Percentiles rank a stretch among this genome's conserved stretches.
Evolutionary conservation across 1,140 invertebrate genomes (phyloP).

Genomic region (Frieseomelitta varia): DNA sequence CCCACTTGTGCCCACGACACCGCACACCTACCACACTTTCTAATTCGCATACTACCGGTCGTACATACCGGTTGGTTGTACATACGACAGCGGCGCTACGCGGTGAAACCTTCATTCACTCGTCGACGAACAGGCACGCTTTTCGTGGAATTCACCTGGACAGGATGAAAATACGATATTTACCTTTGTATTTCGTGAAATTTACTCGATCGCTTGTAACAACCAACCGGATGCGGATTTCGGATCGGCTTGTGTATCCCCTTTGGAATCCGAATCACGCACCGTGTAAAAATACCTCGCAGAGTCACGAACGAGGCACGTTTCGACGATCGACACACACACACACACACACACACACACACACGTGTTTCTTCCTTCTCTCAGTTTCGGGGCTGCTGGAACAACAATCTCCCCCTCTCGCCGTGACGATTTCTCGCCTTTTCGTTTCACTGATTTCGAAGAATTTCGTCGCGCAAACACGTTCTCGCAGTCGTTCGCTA

Average conservation of each 20-base stretch:
- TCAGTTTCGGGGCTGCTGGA: background rate
- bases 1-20: constrained; percentile 54
- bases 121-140: constrained; percentile 22
- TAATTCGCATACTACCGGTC: constrained; percentile 44
- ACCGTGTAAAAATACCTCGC: constrained; percentile 32
- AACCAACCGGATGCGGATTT: background rate
- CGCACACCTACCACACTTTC: constrained; percentile 55
- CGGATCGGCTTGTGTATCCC: background rate
- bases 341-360: too few species aligned
- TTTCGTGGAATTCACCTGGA: constrained; percentile 14
- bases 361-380: background rate
- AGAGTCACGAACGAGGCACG: constrained; percentile 5
- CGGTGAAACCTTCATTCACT: constrained; percentile 38
- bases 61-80: constrained; percentile 13
- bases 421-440: background rate
- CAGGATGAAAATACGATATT: too few species aligned
- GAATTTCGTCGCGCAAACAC: background rate
- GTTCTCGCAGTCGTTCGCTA: too few species aligned
- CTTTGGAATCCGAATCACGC: background rate
- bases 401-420: constrained; percentile 13
- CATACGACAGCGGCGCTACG: background rate
- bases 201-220: background rate
- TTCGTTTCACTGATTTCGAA: background rate
- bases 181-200: too few species aligned
- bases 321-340: constrained; percentile 11